Conservation (phyloP, 2,888 invertebrate species). For the Polia nebulosa region DNA sequence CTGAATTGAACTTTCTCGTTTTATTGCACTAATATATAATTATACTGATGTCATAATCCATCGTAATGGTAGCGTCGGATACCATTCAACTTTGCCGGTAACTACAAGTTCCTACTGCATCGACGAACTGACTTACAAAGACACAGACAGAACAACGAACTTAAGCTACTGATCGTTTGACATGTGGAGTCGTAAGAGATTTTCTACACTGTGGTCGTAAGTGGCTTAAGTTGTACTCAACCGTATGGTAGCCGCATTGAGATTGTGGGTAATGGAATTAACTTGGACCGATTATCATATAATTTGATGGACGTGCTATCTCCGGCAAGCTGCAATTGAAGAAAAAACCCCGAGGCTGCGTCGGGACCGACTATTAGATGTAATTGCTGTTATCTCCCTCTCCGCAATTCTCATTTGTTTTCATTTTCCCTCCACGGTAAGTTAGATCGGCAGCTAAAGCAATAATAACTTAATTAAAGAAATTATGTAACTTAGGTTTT, state of each 20-base stretch:
- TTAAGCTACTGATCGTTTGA: constrained; percentile 26
- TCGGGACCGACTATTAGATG: constrained; percentile 73
- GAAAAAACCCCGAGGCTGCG: constrained; percentile 72
- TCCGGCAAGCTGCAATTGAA: constrained; percentile 72
- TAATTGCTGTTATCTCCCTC: constrained; percentile 76
- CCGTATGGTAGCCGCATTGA: constrained; percentile 61
- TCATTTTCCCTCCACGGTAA: constrained; percentile 56
- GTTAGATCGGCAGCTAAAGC: constrained; percentile 37
- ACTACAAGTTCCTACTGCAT: constrained; percentile 42
- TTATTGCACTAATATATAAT: constrained; percentile 84
- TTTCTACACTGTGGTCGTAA: constrained; percentile 38
- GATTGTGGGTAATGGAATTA: constrained; percentile 77
- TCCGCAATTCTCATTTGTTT: constrained; percentile 67
- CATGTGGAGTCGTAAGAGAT: not conserved
- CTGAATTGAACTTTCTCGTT: constrained; percentile 75
- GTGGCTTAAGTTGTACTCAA: constrained; percentile 41
- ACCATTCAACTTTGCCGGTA: constrained; percentile 55
- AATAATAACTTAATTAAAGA: constrained; percentile 61
- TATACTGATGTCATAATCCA: constrained; percentile 82
- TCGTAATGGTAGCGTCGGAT: constrained; percentile 77
- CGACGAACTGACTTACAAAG: not conserved
- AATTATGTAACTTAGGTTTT: constrained; percentile 46
- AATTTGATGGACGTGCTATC: constrained; percentile 80
- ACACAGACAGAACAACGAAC: constrained; percentile 27
- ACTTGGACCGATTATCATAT: constrained; percentile 78